Base-by-base conservation (phyloP, 64 coral and sea anemone species). In the Montipora cactus region DNA sequence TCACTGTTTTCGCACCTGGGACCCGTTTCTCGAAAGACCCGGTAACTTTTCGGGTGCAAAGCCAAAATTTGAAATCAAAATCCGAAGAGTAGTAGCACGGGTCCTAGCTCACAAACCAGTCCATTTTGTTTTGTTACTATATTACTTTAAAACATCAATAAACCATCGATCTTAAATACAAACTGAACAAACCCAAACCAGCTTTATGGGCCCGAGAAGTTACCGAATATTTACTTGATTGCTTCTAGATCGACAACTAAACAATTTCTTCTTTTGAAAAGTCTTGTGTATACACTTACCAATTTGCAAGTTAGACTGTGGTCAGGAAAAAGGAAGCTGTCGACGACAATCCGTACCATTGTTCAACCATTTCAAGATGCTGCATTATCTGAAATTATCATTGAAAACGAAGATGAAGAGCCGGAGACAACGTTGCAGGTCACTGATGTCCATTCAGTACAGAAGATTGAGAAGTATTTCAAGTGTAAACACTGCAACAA, bases 281-380 rank as follows among this genome's bases (percentile, higher is more conserved):
- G 84, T 49, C 61, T 67, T 9, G 92, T 81, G 28, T 93, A 88
- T 80, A 88, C 92, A 79, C 69, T 93, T 49, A 72, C 57, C 22
- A 79, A 74, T 71, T 53, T 93, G 5, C 84, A 93, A 70, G 85
- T 93, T 8, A 87, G 92, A 78, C 8, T 81, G 22, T 93, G 92
- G 77, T 49, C 75, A 64, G 84, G 78, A 52, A 80, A 74, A 87
- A 93, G 81, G 77, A 93, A 93, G 44, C 75, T 93, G 13, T 79
- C 62, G 18, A 73, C 64, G 57, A 91, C 89, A 80, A 70, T 81
- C 45, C 59, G 18, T 67, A 91, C 78, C 59, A 19, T 81, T 80
- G 79, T 72, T 74, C 77, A 80, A 71, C 59, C 68, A 68, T 15
- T 83, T 70, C 61, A 91, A 1, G 90, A 91, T 83, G 14, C 50